Conservation (phyloP, 2,113 vertebrate genomes). For the Oreocharis arfaki region DNA sequence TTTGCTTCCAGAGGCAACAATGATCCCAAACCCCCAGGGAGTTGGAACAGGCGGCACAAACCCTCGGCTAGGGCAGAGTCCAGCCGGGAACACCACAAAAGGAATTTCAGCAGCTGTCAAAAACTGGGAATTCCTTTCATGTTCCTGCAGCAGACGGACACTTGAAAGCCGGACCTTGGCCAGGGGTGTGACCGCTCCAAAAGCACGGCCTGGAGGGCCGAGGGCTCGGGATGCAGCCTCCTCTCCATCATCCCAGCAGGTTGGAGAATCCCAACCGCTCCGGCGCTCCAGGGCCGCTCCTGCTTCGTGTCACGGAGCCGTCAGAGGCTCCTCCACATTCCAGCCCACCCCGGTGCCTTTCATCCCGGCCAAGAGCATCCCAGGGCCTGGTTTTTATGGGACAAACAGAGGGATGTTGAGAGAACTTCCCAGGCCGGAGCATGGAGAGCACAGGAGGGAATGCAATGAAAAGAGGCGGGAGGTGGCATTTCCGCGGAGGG, state of each 20-base stretch:
- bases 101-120: slow-evolving; percentile 16
- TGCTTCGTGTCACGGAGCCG: not conserved
- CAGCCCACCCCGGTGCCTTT: not conserved
- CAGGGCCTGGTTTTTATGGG: not conserved
- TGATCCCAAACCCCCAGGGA: not conserved
- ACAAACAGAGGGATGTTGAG: not conserved
- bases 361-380: fast-evolving
- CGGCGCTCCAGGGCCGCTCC: not conserved
- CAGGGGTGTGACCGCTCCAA: not conserved
- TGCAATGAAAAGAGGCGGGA: not conserved
- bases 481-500: not conserved
- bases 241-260: not conserved
- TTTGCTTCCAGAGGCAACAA: not conserved
- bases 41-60: not conserved
- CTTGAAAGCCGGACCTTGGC: not conserved
- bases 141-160: not conserved
- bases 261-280: not conserved
- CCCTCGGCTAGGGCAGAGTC: not conserved
- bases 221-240: not conserved
- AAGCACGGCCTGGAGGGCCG: not conserved
- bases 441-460: not conserved
- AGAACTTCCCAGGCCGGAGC: fast-evolving
- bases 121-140: not conserved
- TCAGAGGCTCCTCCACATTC: not conserved
- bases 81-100: not conserved